Evolutionary conservation across 1,140 invertebrate genomes (phyloP), one percentile per base, ranked within the genome.

Genomic region (Drosophila azteca): DNA sequence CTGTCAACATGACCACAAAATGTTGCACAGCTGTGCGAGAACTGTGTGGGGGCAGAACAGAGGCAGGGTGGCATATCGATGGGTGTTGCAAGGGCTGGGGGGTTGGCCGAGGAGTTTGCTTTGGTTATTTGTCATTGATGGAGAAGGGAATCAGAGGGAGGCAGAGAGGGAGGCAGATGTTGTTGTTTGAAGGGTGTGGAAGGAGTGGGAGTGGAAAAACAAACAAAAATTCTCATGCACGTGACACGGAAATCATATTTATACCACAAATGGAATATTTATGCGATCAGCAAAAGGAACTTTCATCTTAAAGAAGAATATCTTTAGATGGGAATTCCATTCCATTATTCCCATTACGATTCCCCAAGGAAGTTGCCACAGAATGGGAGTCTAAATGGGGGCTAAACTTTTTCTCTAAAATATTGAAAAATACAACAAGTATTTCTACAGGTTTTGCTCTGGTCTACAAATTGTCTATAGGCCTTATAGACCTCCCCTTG

Each of bases 1-100:
- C 54, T 74, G 80, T 61, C 66, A 67, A 85, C 82, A 87, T 82
- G 78, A 88, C 83, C 83, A 88, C 83, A 88, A 75, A 83, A 88
- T 87, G 75, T 78, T 83, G 65, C 65, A 87, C 82, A 85, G 82
- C 82, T 85, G 82, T 87, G 77, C 65, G 43, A 52, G 35, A 39
- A 39, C 35, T 11, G 13, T 11, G 35, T 20, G 35, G 35, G 35
- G 35, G 4, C 11, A 67, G 54, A 48, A 49, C 24, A 22, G 29
- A 29, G n/a, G 9, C 9, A 41, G 41, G 15, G 29, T 46, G 57
- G 46, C 75, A 50, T 43, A 65, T 20, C 20, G 52, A 75, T 52
- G 45, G 11, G n/a, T 20, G 17, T 20, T 20, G 17, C 20, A 17
- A 60, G 15, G 15, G 44, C 39, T 24, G 43, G 44, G 15, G 15